These are phyloP conservation scores for Dipodomys stephensi DNA, from an alignment of 2,113 vertebrate genomes.

Conservation along the genomic window DNA sequence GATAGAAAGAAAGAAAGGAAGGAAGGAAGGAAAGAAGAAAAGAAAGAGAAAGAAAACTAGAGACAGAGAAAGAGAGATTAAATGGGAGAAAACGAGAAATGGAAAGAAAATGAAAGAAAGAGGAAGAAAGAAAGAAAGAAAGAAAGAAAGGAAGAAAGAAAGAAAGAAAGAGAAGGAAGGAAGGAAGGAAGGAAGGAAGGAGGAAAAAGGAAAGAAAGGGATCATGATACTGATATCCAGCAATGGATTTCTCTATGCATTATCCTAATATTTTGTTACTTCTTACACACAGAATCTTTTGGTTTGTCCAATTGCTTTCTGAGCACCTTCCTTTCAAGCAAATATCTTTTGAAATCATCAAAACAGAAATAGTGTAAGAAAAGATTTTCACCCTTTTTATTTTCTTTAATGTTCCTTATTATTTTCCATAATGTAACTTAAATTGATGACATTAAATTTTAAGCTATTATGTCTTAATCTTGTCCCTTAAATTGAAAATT, in stretches of 20 bases:
- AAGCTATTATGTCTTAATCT: slow-evolving; percentile 40
- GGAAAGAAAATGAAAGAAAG: no score
- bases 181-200: no score
- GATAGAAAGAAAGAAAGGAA: no score
- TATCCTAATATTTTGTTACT: slow-evolving; percentile 11
- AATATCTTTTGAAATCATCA: slow-evolving; percentile 1
- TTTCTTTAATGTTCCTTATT: background rate
- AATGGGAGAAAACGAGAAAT: no score
- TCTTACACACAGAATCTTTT: background rate
- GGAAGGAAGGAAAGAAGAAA: no score
- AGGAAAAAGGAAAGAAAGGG: no score
- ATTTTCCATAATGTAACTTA: background rate
- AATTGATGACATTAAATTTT: slow-evolving; percentile 9
- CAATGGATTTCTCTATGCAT: background rate
- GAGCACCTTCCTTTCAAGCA: background rate
- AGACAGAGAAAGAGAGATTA: no score
- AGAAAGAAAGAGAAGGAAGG: no score
- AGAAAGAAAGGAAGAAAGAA: no score
- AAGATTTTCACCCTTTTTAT: background rate
- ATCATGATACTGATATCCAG: background rate
- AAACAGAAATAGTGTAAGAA: background rate
- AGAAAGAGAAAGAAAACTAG: no score
- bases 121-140: no score
- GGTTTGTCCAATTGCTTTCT: slow-evolving; percentile 13
- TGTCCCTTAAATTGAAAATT: slow-evolving; percentile 29